Base-by-base conservation (phyloP, 64 coral and sea anemone genomes). In the Anthopleura sola region DNA sequence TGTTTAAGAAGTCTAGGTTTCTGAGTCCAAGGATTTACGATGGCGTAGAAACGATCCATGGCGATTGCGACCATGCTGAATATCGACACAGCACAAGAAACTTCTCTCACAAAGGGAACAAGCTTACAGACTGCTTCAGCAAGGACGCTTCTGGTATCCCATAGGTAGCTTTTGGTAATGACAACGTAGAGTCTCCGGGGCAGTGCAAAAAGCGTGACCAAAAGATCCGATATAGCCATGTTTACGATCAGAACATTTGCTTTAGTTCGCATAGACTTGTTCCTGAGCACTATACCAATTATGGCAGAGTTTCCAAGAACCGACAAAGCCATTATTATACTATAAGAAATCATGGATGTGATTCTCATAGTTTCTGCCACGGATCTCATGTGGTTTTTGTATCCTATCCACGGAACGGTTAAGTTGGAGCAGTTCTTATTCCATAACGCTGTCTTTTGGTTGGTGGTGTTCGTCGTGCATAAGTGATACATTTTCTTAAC, bases 221-320 rank as follows among this genome's bases (percentile, higher is more conserved):
- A 24, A 24, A 94, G 26, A 44, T 90, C 92, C 6, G 88, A 90
- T 21, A 84, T 29, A 23, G 88, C 88, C 82, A 90, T 78, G 33
- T 83, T 90, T 5, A 84, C 80, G 1, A 90, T 90, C 8, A 89
- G 16, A 19, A 89, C 28, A 48, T 89, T 89, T 7, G 82, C 88
- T 8, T 55, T 90, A 49, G 88, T 90, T 77, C 64, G 82, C 88
- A 90, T 84, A 56, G 34, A 44, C 10, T 34, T 44, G 37, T 84
- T 57, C 54, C 32, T 84, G 29, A 84, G 55, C 10, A 90, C 81
- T 33, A 90, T 82, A 77, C 36, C 36, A 11, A 84, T 66, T 2
- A 90, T 74, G 37, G 60, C 24, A 9, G 82, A 13, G 48, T 90
- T 90, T 36, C 88, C 88, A 0, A 90, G n/a, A 10, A 39, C 24